These are phyloP conservation scores for Corythaixoides concolor DNA, from an alignment of 2,113 vertebrate genomes.

Conservation along the genomic window DNA sequence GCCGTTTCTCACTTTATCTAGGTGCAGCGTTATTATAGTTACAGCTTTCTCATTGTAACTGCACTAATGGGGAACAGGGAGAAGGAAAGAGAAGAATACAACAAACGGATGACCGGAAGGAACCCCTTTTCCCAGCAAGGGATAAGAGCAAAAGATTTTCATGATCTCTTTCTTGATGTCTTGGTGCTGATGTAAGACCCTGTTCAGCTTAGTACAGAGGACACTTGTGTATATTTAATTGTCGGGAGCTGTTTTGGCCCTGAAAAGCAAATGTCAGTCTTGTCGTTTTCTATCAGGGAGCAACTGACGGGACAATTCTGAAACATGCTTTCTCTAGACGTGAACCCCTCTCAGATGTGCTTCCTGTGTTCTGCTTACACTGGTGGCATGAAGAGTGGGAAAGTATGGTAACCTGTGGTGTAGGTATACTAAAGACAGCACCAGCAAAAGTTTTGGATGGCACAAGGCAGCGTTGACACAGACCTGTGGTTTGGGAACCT, in stretches of 20 bases:
- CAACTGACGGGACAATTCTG: background rate
- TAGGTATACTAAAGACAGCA: rapidly evolving
- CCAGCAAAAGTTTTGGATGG: background rate
- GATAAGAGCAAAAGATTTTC: background rate
- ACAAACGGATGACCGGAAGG: background rate
- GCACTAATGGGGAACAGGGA: background rate
- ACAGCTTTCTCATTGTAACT: background rate
- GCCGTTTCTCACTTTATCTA: background rate
- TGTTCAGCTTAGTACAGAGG: background rate
- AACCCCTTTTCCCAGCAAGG: background rate
- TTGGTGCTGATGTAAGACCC: background rate
- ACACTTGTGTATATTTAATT: background rate
- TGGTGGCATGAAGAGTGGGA: background rate
- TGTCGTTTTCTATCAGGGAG: background rate
- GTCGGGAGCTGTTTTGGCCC: background rate
- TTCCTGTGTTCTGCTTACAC: background rate
- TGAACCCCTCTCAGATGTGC: background rate
- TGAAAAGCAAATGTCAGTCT: background rate
- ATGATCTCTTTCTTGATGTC: background rate
- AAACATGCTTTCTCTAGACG: background rate
- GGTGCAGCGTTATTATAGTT: background rate
- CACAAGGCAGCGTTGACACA: background rate
- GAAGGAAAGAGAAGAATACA: background rate
- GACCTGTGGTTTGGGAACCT: background rate
- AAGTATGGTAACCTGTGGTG: background rate